These are phyloP conservation scores for Colossoma macropomum DNA, from an alignment of 2,113 vertebrate species.

Conservation along the genomic window DNA sequence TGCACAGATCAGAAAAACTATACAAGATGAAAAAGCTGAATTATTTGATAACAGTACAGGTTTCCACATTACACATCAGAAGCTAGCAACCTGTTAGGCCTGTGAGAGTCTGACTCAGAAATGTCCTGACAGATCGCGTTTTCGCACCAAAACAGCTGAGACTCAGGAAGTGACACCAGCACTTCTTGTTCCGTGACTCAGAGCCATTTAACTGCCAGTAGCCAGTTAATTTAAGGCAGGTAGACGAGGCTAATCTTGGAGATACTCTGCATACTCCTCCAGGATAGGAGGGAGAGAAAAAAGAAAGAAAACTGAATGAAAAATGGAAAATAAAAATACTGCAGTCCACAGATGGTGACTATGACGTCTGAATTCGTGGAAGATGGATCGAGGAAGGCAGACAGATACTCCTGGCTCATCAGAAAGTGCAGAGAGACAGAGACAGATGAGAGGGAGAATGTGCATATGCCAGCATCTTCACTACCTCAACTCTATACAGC, in stretches of 20 bases:
- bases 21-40: background rate
- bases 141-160: slow-evolving; percentile 19
- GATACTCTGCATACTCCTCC: slow-evolving; percentile 10
- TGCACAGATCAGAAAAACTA: background rate
- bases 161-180: slow-evolving; percentile 17
- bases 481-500: background rate
- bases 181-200: slow-evolving; percentile 5
- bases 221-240: slow-evolving; percentile 41
- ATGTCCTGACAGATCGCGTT: background rate
- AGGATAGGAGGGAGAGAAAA: background rate
- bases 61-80: background rate
- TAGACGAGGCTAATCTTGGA: slow-evolving; percentile 30
- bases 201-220: background rate
- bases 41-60: background rate
- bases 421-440: slow-evolving; percentile 39
- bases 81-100: slow-evolving; percentile 34
- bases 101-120: background rate
- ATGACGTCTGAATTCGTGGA: slow-evolving; percentile 29
- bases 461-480: slow-evolving; percentile 42
- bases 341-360: slow-evolving; percentile 41
- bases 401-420: slow-evolving; percentile 50
- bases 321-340: slow-evolving; percentile 38
- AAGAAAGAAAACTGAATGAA: background rate
- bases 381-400: slow-evolving; percentile 47
- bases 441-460: slow-evolving; percentile 40